Evolutionary conservation across 2,113 vertebrate genomes (phyloP).

Genomic region (Zootoca vivipara): DNA sequence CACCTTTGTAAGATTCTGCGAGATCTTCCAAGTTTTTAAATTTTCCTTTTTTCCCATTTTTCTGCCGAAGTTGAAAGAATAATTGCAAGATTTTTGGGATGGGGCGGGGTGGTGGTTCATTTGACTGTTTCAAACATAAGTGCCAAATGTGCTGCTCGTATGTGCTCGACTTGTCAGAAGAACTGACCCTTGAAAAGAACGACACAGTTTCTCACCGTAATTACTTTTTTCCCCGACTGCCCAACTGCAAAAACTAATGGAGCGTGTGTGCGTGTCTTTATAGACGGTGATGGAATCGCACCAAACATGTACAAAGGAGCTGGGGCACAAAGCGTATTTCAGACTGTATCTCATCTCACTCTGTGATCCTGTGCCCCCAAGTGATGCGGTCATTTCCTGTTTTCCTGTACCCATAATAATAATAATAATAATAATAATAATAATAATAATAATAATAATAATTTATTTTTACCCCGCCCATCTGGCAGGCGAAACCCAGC

Average conservation of each 20-base stretch:
- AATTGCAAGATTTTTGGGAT: conserved; percentile 63
- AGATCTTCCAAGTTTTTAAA: conserved; percentile 53
- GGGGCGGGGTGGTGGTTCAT: conserved; percentile 36
- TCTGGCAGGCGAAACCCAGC: too few species aligned
- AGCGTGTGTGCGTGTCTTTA: conserved; percentile 45
- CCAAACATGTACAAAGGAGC: conserved; percentile 20
- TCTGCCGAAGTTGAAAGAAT: conserved; percentile 64
- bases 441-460: too few species aligned
- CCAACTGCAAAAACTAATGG: conserved; percentile 48
- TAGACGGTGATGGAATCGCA: conserved; percentile 26
- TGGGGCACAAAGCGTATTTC: conserved; percentile 22
- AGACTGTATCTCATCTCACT: conserved; percentile 9
- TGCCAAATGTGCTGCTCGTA: conserved; percentile 44
- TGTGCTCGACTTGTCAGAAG: conserved; percentile 52
- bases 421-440: too few species aligned
- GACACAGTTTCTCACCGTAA: conserved; percentile 53
- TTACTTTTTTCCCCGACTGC: conserved; percentile 50
- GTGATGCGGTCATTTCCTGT: not conserved
- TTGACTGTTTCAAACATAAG: conserved; percentile 54
- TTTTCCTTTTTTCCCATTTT: conserved; percentile 57
- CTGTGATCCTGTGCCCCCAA: not conserved
- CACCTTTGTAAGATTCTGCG: conserved; percentile 23
- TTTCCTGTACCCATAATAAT: too few species aligned
- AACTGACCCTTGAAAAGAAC: conserved; percentile 53
- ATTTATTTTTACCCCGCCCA: too few species aligned